phyloP scores from a whole-genome alignment of 2,113 vertebrate species.

The Heteronetta atricapilla region DNA sequence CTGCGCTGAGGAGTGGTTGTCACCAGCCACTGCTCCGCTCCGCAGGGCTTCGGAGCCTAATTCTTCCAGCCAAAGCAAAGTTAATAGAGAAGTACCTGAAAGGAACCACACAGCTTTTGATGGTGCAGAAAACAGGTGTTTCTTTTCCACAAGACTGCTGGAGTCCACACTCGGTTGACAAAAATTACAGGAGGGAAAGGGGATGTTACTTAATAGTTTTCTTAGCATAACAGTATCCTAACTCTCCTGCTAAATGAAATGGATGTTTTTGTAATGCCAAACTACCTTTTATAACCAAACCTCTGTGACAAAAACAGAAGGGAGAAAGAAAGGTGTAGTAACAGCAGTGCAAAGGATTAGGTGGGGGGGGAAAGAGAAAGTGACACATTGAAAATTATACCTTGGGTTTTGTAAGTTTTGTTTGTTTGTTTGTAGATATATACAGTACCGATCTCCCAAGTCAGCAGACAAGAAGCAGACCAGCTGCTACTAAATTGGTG shows the following conservation, averaged over 20 bases:
- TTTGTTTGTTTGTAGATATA: not conserved
- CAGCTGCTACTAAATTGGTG: conserved; percentile 41
- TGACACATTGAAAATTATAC: not conserved
- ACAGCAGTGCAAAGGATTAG: not conserved
- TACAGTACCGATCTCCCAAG: not conserved
- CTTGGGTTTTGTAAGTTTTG: not conserved
- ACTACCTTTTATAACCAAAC: conserved; percentile 18
- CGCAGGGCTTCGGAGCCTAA: not conserved
- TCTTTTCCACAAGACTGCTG: not conserved
- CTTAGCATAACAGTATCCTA: not conserved
- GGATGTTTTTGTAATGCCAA: not conserved
- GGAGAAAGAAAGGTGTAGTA: not conserved
- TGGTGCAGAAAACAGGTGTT: conserved; percentile 39
- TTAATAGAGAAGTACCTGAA: not conserved
- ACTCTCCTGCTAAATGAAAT: not conserved
- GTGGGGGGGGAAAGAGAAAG: not conserved
- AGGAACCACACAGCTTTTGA: not conserved
- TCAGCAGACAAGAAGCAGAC: not conserved
- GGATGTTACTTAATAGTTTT: not conserved
- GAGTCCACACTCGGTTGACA: not conserved
- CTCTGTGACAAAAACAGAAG: not conserved
- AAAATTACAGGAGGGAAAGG: not conserved
- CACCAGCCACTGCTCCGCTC: not conserved
- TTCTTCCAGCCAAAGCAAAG: not conserved
- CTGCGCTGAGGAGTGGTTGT: not conserved